Evolutionary conservation across 2,113 vertebrate species (phyloP).

Genomic region (Otocyon megalotis): DNA sequence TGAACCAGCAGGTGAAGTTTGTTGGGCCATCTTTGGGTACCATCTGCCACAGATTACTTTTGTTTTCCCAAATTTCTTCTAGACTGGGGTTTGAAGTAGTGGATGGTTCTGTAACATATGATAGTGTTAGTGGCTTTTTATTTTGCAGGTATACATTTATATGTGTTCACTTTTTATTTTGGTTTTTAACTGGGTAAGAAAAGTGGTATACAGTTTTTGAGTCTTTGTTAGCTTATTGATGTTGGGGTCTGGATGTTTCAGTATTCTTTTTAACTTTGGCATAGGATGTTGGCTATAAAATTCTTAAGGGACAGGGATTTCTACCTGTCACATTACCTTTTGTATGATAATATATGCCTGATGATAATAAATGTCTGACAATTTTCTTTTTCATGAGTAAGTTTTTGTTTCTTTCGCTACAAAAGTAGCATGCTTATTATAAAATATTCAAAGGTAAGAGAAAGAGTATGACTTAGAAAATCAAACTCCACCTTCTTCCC

Average conservation of each 20-base stretch:
- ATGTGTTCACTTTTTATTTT: not conserved
- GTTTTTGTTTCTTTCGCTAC: not conserved
- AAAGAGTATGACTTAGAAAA: slow-evolving; percentile 8
- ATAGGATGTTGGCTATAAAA: not conserved
- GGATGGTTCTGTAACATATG: not conserved
- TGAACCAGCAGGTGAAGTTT: not conserved
- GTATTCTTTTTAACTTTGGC: not conserved
- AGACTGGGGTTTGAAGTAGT: not conserved
- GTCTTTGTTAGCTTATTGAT: slow-evolving; percentile 30
- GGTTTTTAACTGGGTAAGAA: slow-evolving; percentile 19
- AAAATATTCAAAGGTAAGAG: slow-evolving; percentile 30
- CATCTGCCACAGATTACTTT: not conserved
- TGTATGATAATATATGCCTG: not conserved
- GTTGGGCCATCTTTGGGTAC: not conserved
- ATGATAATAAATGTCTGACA: not conserved
- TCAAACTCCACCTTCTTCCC: not conserved
- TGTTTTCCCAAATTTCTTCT: not conserved
- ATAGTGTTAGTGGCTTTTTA: not conserved
- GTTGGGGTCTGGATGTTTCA: slow-evolving; percentile 22
- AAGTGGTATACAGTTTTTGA: not conserved
- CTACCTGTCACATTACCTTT: not conserved
- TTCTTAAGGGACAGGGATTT: not conserved
- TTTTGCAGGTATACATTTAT: not conserved
- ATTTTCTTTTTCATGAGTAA: slow-evolving; percentile 11
- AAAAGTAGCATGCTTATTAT: not conserved